phyloP scores from a whole-genome alignment of 2,797 vertebrate species.

The Alca torda region DNA sequence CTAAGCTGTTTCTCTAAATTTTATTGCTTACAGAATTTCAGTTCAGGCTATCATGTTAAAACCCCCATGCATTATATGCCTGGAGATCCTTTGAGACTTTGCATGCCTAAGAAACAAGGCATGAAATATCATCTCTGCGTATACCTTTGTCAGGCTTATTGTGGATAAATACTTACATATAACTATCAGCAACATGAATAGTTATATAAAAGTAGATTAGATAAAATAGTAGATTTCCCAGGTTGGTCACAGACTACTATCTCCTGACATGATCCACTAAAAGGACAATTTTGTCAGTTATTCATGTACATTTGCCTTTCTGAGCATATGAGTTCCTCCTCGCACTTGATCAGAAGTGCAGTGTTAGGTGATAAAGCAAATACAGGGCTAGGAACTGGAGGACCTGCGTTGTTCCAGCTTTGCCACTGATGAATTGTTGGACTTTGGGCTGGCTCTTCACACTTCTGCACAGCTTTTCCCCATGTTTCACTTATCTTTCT shows the following conservation, averaged over 20 bases:
- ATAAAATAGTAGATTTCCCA: neutral
- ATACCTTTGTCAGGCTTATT: neutral
- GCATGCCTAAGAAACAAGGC: neutral
- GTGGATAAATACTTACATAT: neutral
- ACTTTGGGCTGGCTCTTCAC: neutral
- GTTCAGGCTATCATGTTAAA: conserved; percentile 7
- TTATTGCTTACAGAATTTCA: conserved; percentile 31
- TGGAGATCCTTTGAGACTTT: neutral
- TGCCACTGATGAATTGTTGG: neutral
- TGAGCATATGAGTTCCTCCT: neutral
- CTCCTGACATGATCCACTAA: neutral
- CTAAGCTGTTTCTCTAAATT: conserved; percentile 35
- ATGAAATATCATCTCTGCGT: neutral
- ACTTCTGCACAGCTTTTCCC: neutral
- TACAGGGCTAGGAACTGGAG: neutral
- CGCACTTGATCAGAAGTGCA: neutral
- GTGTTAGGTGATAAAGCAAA: neutral
- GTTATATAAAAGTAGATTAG: neutral
- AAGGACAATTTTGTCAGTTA: neutral
- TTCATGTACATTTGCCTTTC: neutral
- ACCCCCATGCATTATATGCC: neutral
- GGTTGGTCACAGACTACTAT: neutral
- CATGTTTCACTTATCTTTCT: neutral
- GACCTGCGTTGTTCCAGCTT: neutral
- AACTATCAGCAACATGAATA: neutral